phyloP scores from a whole-genome alignment of 2,113 vertebrate species.

The Castor canadensis region DNA sequence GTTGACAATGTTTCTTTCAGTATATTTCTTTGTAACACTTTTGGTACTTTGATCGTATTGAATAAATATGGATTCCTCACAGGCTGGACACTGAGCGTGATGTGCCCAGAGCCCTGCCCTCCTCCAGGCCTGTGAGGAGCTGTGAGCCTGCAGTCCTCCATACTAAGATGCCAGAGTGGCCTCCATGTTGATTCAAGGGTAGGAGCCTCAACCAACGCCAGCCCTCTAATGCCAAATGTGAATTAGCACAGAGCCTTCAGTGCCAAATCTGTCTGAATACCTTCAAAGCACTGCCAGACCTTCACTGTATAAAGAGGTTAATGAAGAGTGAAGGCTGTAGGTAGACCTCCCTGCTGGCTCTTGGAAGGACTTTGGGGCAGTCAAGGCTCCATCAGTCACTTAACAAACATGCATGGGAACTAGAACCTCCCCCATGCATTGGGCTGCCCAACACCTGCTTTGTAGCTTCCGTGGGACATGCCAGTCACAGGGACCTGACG shows the following conservation, averaged over 20 bases:
- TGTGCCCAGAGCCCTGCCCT: too few species aligned
- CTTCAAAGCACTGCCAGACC: background rate
- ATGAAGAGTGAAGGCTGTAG: background rate
- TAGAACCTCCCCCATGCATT: background rate
- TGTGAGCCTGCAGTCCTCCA: background rate
- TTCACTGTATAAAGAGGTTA: background rate
- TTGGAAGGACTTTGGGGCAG: background rate
- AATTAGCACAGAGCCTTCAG: background rate
- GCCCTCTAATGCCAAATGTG: background rate
- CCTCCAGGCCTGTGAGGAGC: rapidly evolving
- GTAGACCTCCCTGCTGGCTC: background rate
- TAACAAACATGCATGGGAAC: background rate
- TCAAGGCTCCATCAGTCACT: background rate
- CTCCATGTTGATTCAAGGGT: background rate
- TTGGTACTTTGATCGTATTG: too few species aligned
- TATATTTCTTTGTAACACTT: background rate
- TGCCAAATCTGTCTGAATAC: background rate
- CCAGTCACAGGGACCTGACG: background rate
- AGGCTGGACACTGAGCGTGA: background rate
- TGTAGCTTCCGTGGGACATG: background rate
- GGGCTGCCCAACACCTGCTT: background rate
- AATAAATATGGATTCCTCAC: too few species aligned
- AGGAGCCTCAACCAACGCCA: background rate
- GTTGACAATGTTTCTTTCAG: background rate
- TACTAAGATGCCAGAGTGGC: background rate